Evolutionary conservation across 1,140 invertebrate genomes (phyloP), one percentile per base, ranked within the genome.

Genomic region (Linepithema humile): DNA sequence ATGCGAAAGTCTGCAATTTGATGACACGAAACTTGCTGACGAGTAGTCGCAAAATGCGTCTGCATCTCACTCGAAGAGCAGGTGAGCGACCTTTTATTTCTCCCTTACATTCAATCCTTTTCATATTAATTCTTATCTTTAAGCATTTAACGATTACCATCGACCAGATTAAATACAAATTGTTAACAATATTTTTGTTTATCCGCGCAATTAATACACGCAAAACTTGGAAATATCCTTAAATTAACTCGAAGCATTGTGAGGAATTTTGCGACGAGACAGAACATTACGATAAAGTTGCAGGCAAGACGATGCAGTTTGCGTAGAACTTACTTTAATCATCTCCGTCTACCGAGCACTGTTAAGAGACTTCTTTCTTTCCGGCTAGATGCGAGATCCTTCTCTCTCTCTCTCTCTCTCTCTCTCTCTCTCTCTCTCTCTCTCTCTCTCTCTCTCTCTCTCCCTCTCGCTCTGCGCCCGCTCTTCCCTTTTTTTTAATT

Each of bases 301-400:
- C 5, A 29, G 23, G n/a, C 32, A 9, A 29, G 38, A 59, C 40
- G 53, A 55, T 55, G n/a, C 26, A 67, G 73, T 75, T 50, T 86
- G 65, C 69, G 62, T 80, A 82, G 82, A 87, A 88, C 87, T 86
- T 78, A 74, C 73, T 84, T 87, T 84, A 87, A 88, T 87, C 74
- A 87, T 88, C 67, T 87, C 69, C 85, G 67, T 57, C 65, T 75
- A 82, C 67, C 59, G 45, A 69, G 29, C 20, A 60, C 35, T 70
- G 86, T 53, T 50, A 64, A 67, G 70, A 62, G 48, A 82, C 57
- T 83, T 48, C 29, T 50, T 80, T 88, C 77, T 86, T 74, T 83
- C 45, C 77, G 72, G 85, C 75, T 83, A 85, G 64, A 82, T 43
- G 64, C 69, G 82, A 77, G 53, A 53, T 26, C 35, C 20, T 62